Evolutionary conservation across 2,888 invertebrate species (phyloP).

Genomic region (Chrysolina haemoptera): DNA sequence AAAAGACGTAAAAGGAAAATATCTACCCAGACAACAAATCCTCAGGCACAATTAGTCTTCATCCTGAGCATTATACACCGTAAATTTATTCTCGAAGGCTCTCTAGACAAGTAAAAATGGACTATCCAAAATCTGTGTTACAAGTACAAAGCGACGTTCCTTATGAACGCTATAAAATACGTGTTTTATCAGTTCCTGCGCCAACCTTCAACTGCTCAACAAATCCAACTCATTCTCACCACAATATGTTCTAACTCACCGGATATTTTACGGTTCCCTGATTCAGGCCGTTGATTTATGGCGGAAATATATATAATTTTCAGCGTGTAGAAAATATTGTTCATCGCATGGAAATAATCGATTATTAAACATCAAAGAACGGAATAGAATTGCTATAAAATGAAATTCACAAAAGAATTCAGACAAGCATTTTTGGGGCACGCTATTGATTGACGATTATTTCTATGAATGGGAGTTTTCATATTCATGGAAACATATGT

Average conservation of each 20-base stretch:
- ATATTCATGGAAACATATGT: too few relatives aligned
- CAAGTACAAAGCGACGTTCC: conserved; percentile 46
- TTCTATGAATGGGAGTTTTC: too few relatives aligned
- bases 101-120: conserved; percentile 53
- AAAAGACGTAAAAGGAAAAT: conserved; percentile 38
- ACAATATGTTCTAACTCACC: conserved; percentile 46
- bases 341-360: conserved; percentile 3
- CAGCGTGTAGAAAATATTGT: neutral
- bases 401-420: too few relatives aligned
- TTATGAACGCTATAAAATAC: conserved; percentile 53
- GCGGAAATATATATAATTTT: conserved; percentile 2
- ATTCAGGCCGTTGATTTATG: neutral
- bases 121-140: conserved; percentile 51
- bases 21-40: conserved; percentile 51
- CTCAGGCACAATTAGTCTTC: conserved; percentile 51
- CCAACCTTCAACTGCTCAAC: conserved; percentile 50
- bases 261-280: conserved; percentile 30
- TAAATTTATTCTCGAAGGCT: conserved; percentile 55
- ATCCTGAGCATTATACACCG: conserved; percentile 51
- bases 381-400: neutral
- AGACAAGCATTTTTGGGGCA: too few relatives aligned
- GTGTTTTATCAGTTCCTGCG: conserved; percentile 54
- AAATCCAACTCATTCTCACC: conserved; percentile 45
- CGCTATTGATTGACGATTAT: too few relatives aligned
- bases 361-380: neutral